A percentile compares a stretch with the other conserved stretches of the same genome.
Conservation (phyloP, 2,888 invertebrate species). For the Cephus spinipes region DNA sequence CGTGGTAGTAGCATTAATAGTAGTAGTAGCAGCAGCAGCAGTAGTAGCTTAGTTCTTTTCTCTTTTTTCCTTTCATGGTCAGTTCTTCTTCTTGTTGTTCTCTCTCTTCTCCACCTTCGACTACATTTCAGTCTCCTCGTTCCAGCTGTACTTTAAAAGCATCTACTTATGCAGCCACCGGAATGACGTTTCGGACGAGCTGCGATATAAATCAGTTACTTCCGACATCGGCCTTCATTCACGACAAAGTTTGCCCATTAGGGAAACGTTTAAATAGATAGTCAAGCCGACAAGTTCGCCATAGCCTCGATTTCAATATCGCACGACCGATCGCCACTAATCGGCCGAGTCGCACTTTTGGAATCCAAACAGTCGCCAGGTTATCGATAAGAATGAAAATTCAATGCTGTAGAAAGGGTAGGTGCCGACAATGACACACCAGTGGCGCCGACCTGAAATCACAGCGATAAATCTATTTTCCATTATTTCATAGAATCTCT, state of each 20-base stretch:
- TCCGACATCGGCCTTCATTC: conserved; percentile 13
- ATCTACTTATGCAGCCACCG: conserved; percentile 7
- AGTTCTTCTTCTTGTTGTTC: background rate
- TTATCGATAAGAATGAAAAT: background rate
- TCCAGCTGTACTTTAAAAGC: conserved; percentile 12
- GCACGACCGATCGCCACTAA: conserved; percentile 3
- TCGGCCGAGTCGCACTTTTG: background rate
- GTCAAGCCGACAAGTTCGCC: background rate
- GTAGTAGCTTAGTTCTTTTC: background rate
- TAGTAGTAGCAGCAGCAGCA: background rate
- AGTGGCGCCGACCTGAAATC: background rate
- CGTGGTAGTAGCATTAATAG: background rate
- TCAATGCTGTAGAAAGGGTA: background rate
- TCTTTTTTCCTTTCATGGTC: background rate
- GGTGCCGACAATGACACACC: background rate
- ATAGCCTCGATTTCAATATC: background rate
- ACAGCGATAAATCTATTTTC: background rate
- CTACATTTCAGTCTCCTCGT: background rate
- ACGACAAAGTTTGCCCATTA: conserved; percentile 8
- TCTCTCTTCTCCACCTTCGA: background rate
- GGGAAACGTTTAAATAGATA: conserved; percentile 3
- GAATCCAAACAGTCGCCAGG: background rate
- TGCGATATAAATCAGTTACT: conserved; percentile 30
- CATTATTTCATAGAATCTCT: background rate
- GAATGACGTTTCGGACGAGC: conserved; percentile 13